Evolutionary conservation across 2,888 invertebrate genomes (phyloP), one percentile per base, ranked within the genome.

Genomic region (Callyntrura sp.): DNA sequence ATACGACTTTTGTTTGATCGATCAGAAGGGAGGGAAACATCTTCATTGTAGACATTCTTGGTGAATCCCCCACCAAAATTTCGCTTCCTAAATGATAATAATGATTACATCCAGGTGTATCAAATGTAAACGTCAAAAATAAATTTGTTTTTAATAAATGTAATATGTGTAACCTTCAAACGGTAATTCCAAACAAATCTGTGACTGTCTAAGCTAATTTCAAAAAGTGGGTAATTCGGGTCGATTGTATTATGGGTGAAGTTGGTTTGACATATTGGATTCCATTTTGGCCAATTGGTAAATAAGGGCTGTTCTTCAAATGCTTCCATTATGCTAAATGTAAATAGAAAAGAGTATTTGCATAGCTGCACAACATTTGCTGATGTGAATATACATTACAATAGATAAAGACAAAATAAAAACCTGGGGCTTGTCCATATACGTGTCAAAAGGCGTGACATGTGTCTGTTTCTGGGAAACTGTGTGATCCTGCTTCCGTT

Each of bases 1-100:
- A n/a, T n/a, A n/a, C n/a, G 35, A 35, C 35, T 35, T 35, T 35
- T 35, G 3, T 35, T 35, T 35, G 3, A 35, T 35, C 35, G 35
- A 35, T 35, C 35, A 35, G 6, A 35, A 4, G 35, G n/a, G n/a
- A 35, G 35, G 6, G 3, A 2, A 35, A 35, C 35, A 35, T 35
- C 6, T 35, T 35, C 35, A 35, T 6, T 35, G 35, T 6, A 35
- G 35, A 35, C 35, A 35, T 4, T 86, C 79, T 11, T 17, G 57
- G 73, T 87, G 87, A 8, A 55, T 70, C 48, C 20, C 23, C 82
- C 81, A 81, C 87, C 87, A 81, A 14, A 87, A 87, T 48, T 82
- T 12, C 0, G 82, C 12, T 45, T 87, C 87, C 87, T 87, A 43
- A 28, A n/a, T n/a, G 17, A 48, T 11, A 1, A 12, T 60, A 45